phyloP scores from a whole-genome alignment of 2,113 vertebrate genomes.

The Montifringilla adamsi region DNA sequence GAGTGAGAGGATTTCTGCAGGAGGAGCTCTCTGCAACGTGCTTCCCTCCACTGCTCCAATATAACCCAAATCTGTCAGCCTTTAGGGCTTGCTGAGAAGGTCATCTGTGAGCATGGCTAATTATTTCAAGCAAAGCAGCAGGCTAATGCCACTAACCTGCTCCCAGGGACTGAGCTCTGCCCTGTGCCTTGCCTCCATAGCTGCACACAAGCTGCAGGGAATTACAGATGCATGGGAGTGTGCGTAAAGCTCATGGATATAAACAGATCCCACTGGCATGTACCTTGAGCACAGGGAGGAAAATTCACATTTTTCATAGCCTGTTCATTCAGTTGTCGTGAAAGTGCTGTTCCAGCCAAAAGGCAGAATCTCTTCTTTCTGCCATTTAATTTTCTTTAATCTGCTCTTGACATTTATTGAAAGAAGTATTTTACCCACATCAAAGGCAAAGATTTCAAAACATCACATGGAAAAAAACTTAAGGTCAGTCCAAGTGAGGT shows the following conservation, averaged over 20 bases:
- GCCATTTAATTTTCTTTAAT: slow-evolving; percentile 47
- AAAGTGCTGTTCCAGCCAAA: slow-evolving; percentile 23
- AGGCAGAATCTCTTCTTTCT: slow-evolving; percentile 1
- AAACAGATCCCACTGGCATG: not conserved
- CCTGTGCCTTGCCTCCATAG: not conserved
- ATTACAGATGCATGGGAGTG: not conserved
- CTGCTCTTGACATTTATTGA: slow-evolving; percentile 55
- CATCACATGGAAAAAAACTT: not conserved
- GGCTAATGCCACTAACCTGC: slow-evolving; percentile 25
- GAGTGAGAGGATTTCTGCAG: not conserved
- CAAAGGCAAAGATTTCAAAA: slow-evolving; percentile 54
- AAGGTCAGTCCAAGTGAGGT: not conserved
- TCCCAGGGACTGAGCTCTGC: not conserved
- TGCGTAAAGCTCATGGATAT: not conserved
- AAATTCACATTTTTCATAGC: slow-evolving; percentile 18
- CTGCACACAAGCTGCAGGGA: not conserved
- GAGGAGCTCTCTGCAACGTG: not conserved
- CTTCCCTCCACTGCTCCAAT: not conserved
- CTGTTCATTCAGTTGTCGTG: not conserved
- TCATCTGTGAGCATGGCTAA: slow-evolving; percentile 30
- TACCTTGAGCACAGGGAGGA: not conserved
- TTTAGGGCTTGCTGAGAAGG: slow-evolving; percentile 46
- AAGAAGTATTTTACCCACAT: not conserved
- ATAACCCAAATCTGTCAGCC: slow-evolving; percentile 34
- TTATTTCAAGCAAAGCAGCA: slow-evolving; percentile 54